Percentiles rank a stretch among this genome's conserved stretches.
Conservation (phyloP, 2,797 vertebrate genomes). For the Lophura swinhoii region DNA sequence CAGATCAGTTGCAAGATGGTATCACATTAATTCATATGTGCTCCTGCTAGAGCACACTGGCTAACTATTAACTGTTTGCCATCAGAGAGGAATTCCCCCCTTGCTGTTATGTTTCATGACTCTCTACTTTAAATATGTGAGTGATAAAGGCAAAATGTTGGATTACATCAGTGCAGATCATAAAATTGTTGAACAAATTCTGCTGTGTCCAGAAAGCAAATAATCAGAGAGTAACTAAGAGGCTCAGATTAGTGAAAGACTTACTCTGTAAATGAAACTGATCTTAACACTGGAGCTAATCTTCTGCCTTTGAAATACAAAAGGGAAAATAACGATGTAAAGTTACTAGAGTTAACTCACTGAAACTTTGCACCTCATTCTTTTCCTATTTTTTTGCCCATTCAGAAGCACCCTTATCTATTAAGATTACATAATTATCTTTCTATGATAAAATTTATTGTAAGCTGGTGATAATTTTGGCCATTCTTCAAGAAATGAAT, state of each 20-base stretch:
- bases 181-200: background rate
- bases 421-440: constrained; percentile 42
- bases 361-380: background rate
- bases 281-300: background rate
- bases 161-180: background rate
- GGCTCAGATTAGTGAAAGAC: background rate
- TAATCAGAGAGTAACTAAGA: background rate
- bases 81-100: background rate
- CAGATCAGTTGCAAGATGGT: background rate
- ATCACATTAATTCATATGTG: background rate
- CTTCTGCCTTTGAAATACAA: background rate
- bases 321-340: background rate
- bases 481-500: constrained; percentile 30
- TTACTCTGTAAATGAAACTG: background rate
- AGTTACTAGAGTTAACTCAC: background rate
- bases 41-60: background rate
- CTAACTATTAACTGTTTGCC: constrained; percentile 16
- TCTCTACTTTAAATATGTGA: background rate
- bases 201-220: background rate
- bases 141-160: background rate
- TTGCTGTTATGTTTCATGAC: background rate
- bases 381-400: background rate
- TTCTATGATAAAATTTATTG: constrained; percentile 30
- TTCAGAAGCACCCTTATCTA: constrained; percentile 29
- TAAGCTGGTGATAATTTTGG: constrained; percentile 2